phyloP scores from a whole-genome alignment of 2,888 invertebrate genomes.

The Epirrhoe tristata region DNA sequence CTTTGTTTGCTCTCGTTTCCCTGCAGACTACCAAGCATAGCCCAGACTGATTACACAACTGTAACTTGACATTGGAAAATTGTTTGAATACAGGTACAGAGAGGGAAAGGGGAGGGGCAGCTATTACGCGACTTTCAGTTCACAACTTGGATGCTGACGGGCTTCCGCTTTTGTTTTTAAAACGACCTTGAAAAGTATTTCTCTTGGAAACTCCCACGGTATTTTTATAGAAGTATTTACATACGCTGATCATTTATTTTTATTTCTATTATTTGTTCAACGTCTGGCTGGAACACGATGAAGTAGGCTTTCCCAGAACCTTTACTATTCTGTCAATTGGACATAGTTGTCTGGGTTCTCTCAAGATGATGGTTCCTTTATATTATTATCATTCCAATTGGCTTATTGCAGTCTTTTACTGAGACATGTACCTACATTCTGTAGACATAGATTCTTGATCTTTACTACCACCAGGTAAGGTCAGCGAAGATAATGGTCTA shows the following conservation, averaged over 20 bases:
- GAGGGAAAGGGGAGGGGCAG: neutral
- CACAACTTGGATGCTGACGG: constrained; percentile 25
- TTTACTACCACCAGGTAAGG: no score
- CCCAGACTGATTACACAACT: constrained; percentile 34
- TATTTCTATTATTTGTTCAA: neutral
- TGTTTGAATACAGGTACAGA: constrained; percentile 21
- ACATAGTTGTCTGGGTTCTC: neutral
- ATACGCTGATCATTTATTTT: neutral
- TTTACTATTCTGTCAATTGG: neutral
- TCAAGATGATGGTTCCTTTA: no score
- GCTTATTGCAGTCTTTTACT: no score
- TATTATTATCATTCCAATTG: no score
- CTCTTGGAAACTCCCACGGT: constrained; percentile 17
- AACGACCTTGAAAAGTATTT: constrained; percentile 33
- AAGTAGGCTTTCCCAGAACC: neutral
- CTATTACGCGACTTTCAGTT: constrained; percentile 26
- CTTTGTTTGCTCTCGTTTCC: constrained; percentile 11
- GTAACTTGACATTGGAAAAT: constrained; percentile 36
- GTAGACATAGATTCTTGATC: no score
- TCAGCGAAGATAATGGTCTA: no score
- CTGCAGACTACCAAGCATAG: constrained; percentile 17
- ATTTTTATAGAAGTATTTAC: neutral
- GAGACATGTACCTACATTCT: no score
- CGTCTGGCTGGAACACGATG: neutral
- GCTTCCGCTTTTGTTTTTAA: constrained; percentile 26